Evolutionary conservation across 2,113 vertebrate species (phyloP), one percentile per base, ranked within the genome.

Genomic region (Cheilinus undulatus): DNA sequence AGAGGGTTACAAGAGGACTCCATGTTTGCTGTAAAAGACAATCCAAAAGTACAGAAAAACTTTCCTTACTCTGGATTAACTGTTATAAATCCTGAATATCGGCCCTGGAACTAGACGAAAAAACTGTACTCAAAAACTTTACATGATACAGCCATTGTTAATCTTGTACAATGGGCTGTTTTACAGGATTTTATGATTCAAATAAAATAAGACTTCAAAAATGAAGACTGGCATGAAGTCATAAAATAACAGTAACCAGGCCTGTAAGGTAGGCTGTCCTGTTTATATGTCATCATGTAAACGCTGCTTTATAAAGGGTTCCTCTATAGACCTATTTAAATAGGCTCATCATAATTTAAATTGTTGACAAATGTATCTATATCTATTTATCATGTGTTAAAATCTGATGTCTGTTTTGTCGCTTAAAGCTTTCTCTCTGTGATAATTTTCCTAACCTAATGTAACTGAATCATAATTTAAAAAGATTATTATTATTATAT

Each of bases 61-160:
- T 83, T 86, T 28, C 52, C 84, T 38, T 90, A 75, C 76, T 59
- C 77, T 15, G 91, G 90, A 4, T 42, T 91, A n/a, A 85, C 86
- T 2, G 62, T 80, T 66, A 72, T 91, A 66, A 89, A 84, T 28
- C 73, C 78, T 22, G 93, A 93, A 57, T 94, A 94, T 80, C 86
- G 93, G 40, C 94, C 94, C 17, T 95, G 94, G 94, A 95, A 94
- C 46, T 89, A 76, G 19, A 38, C 64, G 4, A 0, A 0, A 4
- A 7, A 23, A 17, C 32, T 51, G 14, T n/a, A 1, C 40, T n/a
- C 14, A 50, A 9, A 43, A 0, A 40, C 24, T 34, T 34, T 34
- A 27, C 22, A 43, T 2, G 20, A 38, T 13, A 23, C 2, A 46
- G 0, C 32, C n/a, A 1, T 6, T 14, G 26, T 7, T 22, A 23